Conservation (phyloP, 2,888 invertebrate genomes). For the Cosmia trapezina region DNA sequence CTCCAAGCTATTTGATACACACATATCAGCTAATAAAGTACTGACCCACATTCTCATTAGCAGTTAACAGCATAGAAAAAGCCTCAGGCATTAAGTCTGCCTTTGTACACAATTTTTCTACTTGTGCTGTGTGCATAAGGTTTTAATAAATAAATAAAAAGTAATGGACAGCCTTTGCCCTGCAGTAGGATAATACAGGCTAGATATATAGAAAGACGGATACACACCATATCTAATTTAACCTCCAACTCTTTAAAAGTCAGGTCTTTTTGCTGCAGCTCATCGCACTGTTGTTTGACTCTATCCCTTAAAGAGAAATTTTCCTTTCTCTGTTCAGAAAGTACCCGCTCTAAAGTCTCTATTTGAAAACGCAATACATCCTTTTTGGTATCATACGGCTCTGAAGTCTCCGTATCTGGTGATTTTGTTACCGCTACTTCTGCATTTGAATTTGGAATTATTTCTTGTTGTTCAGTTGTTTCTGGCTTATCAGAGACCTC, state of each 20-base stretch:
- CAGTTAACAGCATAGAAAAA: too few relatives aligned
- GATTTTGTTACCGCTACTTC: conserved; percentile 35
- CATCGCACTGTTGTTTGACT: conserved; percentile 82
- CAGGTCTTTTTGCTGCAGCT: conserved; percentile 81
- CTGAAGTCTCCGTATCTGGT: conserved; percentile 49
- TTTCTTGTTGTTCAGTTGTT: conserved; percentile 45
- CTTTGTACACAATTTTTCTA: too few relatives aligned
- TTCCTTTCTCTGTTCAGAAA: conserved; percentile 84
- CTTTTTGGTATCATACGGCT: conserved; percentile 65
- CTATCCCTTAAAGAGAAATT: conserved; percentile 77
- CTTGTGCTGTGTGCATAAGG: too few relatives aligned
- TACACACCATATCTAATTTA: conserved; percentile 88
- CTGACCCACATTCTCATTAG: too few relatives aligned
- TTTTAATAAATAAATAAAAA: too few relatives aligned
- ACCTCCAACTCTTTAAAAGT: conserved; percentile 85
- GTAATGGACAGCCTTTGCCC: too few relatives aligned
- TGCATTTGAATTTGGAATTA: conserved; percentile 40
- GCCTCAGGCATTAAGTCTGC: too few relatives aligned
- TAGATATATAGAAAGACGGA: neutral
- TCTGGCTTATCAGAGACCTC: conserved; percentile 29
- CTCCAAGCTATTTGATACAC: too few relatives aligned
- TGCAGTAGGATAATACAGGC: neutral
- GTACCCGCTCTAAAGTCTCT: conserved; percentile 80
- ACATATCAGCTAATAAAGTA: too few relatives aligned
- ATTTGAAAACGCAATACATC: conserved; percentile 80